A percentile compares a stretch with the other conserved stretches of the same genome.
These are phyloP conservation scores for Argyrosomus japonicus DNA, from an alignment of 2,113 vertebrate genomes.

Conservation along the genomic window DNA sequence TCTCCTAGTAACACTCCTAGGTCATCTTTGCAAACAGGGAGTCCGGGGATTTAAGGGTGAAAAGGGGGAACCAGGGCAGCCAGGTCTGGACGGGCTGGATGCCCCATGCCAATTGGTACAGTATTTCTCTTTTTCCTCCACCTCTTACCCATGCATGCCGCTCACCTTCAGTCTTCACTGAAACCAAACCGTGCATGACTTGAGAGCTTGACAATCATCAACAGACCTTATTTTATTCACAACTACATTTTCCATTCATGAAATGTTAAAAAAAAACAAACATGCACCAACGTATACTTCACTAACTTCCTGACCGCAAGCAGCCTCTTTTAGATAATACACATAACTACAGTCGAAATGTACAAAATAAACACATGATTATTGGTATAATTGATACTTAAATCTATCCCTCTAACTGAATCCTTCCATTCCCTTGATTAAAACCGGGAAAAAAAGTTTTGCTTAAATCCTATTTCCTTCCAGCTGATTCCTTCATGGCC, in stretches of 20 bases:
- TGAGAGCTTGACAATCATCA: conserved; percentile 50
- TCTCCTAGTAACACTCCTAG: conserved; percentile 93
- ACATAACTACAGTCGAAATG: conserved; percentile 10
- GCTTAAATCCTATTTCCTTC: conserved; percentile 40
- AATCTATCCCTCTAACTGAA: conserved; percentile 63
- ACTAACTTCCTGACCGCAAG: conserved; percentile 72
- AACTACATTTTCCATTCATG: not conserved
- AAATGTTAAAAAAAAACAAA: not conserved
- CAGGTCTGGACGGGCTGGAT: conserved; percentile 99
- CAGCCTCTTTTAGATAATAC: conserved; percentile 53
- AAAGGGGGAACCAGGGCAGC: conserved; percentile 99
- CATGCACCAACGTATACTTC: conserved; percentile 2
- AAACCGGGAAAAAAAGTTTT: conserved; percentile 38
- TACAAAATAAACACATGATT: conserved; percentile 7
- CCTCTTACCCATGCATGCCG: conserved; percentile 90
- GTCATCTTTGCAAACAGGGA: conserved; percentile 99
- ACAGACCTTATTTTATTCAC: conserved; percentile 21
- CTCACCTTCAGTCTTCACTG: conserved; percentile 61
- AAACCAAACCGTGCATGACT: conserved; percentile 57
- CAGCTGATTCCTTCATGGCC: conserved; percentile 42
- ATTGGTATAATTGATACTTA: not conserved
- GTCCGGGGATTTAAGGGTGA: conserved; percentile 99
- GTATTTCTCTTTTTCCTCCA: conserved; percentile 95
- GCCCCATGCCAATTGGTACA: conserved; percentile 99
- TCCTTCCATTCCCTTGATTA: conserved; percentile 54